Percentiles rank a stretch among this genome's conserved stretches.
Conservation (phyloP, 2,888 invertebrate genomes). For the Helleia helle region DNA sequence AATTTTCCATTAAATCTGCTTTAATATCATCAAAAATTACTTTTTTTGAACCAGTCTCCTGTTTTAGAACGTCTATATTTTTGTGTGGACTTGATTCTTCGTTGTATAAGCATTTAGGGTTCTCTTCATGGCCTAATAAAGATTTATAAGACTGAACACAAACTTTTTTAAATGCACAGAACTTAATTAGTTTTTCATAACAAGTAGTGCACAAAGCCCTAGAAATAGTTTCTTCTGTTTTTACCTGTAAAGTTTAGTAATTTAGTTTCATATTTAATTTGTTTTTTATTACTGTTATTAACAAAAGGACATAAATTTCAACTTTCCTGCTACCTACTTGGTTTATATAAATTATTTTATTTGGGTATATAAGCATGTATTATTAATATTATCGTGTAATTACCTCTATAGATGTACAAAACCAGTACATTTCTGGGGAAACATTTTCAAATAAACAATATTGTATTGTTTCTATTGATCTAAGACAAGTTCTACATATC, state of each 20-base stretch:
- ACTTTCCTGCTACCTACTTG: too few relatives aligned
- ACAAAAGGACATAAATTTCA: too few relatives aligned
- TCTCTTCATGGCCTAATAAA: slow-evolving; percentile 22
- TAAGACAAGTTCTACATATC: slow-evolving; percentile 57
- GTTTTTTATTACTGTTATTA: too few relatives aligned
- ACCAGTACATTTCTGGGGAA: slow-evolving; percentile 43
- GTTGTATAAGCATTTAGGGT: too few relatives aligned
- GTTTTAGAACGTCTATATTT: not conserved
- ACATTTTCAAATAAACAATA: slow-evolving; percentile 46
- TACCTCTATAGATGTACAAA: slow-evolving; percentile 61
- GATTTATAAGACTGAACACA: slow-evolving; percentile 51
- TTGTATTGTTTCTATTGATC: slow-evolving; percentile 36
- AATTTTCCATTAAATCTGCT: not conserved
- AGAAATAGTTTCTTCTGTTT: slow-evolving; percentile 41
- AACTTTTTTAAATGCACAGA: slow-evolving; percentile 47
- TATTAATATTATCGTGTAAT: too few relatives aligned
- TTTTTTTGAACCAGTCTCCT: too few relatives aligned
- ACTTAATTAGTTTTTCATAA: slow-evolving; percentile 39
- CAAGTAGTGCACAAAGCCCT: slow-evolving; percentile 50
- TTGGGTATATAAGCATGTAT: too few relatives aligned
- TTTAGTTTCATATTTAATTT: too few relatives aligned
- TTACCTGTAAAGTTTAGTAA: slow-evolving; percentile 47
- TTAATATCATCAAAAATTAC: not conserved
- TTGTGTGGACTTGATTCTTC: too few relatives aligned
- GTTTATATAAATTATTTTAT: too few relatives aligned